Evolutionary conservation across 2,797 vertebrate genomes (phyloP).

Genomic region (Distichodus sexfasciatus): DNA sequence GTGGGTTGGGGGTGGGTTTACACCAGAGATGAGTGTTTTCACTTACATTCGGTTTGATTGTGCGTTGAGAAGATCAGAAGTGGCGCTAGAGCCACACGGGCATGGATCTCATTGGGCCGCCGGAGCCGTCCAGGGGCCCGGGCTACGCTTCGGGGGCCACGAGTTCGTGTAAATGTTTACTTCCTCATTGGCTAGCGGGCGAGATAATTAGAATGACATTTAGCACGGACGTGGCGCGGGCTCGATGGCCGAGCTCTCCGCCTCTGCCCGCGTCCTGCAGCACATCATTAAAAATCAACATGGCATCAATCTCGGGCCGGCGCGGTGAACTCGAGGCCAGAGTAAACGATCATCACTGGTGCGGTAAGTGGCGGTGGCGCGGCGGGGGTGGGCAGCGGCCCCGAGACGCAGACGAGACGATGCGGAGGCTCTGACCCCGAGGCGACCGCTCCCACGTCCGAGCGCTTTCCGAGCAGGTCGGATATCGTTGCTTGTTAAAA

Average conservation of each 20-base stretch:
- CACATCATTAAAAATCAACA: conserved; percentile 78
- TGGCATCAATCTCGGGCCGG: conserved; percentile 62
- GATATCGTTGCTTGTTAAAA: conserved; percentile 46
- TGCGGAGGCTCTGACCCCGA: conserved; percentile 35
- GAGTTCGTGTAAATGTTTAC: conserved; percentile 69
- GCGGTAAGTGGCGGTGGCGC: conserved; percentile 32
- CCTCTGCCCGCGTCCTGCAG: conserved; percentile 51
- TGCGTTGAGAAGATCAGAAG: conserved; percentile 36
- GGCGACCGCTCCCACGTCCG: conserved; percentile 19
- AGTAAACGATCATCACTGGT: conserved; percentile 63
- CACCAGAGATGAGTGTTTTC: neutral
- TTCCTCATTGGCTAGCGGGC: conserved; percentile 53
- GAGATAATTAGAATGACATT: conserved; percentile 78
- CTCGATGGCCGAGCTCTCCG: conserved; percentile 38
- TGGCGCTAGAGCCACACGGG: conserved; percentile 24
- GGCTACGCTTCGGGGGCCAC: conserved; percentile 37
- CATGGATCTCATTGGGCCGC: neutral
- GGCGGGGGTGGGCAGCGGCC: conserved; percentile 36
- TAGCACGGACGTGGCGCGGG: conserved; percentile 52
- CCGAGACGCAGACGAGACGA: conserved; percentile 26
- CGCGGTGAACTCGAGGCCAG: conserved; percentile 62
- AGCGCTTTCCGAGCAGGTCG: conserved; percentile 33
- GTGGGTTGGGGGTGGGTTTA: neutral
- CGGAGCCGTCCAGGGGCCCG: conserved; percentile 20
- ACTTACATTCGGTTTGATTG: conserved; percentile 39